Evolutionary conservation across 2,113 vertebrate species (phyloP).

Genomic region (Tachycineta bicolor): DNA sequence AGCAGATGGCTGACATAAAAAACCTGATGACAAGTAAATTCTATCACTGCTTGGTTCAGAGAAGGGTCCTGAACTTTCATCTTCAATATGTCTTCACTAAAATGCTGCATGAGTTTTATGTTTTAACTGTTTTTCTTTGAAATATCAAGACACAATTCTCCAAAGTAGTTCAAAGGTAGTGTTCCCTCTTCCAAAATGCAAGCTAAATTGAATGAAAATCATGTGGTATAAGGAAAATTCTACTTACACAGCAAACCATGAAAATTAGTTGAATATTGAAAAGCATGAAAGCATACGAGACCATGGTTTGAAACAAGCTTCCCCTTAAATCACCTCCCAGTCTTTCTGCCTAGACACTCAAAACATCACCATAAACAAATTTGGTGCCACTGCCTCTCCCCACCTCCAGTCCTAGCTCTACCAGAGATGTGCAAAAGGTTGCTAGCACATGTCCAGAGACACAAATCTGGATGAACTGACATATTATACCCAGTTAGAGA

Average conservation of each 20-base stretch:
- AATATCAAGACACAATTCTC: not conserved
- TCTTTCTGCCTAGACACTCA: not conserved
- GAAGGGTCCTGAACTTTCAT: not conserved
- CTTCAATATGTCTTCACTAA: not conserved
- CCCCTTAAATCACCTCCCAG: not conserved
- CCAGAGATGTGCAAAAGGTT: not conserved
- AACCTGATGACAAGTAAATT: not conserved
- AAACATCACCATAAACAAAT: not conserved
- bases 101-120: not conserved
- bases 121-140: not conserved
- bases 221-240: not conserved
- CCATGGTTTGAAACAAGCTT: not conserved
- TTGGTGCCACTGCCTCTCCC: not conserved
- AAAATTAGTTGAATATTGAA: not conserved
- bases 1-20: not conserved
- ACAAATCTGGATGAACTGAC: not conserved
- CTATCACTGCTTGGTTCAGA: not conserved
- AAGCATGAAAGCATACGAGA: not conserved
- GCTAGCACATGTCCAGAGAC: not conserved
- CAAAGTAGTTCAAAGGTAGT: not conserved
- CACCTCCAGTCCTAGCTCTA: fast-evolving
- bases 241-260: not conserved
- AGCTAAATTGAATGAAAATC: not conserved
- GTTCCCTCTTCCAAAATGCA: not conserved
- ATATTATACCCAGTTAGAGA: not conserved